Evolutionary conservation across 2,888 invertebrate species (phyloP).

Genomic region (Suillia variegata): DNA sequence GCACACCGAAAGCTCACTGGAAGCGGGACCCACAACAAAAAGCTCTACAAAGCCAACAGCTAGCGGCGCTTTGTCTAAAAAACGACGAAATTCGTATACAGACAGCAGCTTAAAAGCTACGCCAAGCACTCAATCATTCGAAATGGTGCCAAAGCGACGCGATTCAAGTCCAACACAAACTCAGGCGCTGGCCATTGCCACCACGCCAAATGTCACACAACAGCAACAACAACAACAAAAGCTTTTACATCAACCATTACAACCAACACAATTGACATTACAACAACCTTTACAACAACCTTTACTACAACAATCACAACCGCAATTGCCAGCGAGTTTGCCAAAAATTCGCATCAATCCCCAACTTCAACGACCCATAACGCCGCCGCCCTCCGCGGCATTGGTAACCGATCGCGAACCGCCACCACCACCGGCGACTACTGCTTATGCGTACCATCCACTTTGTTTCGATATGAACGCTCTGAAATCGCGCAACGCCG

Average conservation of each 20-base stretch:
- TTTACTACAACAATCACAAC: background rate
- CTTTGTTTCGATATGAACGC: slow-evolving; percentile 44
- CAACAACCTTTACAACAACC: background rate
- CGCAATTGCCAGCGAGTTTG: slow-evolving; percentile 29
- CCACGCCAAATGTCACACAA: background rate
- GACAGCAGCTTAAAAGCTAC: background rate
- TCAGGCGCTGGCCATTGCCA: background rate
- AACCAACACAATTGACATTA: background rate
- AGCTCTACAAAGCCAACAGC: slow-evolving; percentile 17
- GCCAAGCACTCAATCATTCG: background rate
- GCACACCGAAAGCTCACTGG: slow-evolving; percentile 55
- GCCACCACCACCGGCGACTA: background rate
- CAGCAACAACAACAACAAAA: background rate
- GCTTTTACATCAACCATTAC: background rate
- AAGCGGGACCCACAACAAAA: slow-evolving; percentile 43
- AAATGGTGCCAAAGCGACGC: background rate
- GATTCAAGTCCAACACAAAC: background rate
- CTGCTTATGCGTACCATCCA: slow-evolving; percentile 24
- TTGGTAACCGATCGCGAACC: slow-evolving; percentile 14
- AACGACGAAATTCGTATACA: slow-evolving; percentile 7
- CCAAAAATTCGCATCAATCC: slow-evolving; percentile 51
- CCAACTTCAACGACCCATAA: slow-evolving; percentile 46
- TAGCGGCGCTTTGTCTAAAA: slow-evolving; percentile 23
- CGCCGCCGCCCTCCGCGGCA: slow-evolving; percentile 40
- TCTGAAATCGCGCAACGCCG: slow-evolving; percentile 48